Evolutionary conservation across 2,113 vertebrate genomes (phyloP).

Genomic region (Guaruba guarouba): DNA sequence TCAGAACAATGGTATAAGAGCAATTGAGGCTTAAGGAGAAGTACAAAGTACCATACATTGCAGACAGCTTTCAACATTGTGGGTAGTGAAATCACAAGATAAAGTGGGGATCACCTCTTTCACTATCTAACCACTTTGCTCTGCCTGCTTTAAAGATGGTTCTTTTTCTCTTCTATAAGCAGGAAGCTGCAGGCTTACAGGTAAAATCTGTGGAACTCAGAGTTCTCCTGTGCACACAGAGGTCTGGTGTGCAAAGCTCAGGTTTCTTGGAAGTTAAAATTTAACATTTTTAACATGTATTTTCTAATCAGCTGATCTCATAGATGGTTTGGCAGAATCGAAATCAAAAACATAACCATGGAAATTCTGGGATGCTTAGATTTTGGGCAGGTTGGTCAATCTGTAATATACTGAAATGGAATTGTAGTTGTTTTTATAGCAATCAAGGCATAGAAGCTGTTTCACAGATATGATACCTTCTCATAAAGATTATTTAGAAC

Average conservation of each 20-base stretch:
- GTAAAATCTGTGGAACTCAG: not conserved
- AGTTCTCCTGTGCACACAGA: not conserved
- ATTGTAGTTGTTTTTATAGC: not conserved
- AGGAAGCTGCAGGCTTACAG: not conserved
- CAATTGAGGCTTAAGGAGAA: constrained; percentile 34
- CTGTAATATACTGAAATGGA: not conserved
- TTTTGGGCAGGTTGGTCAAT: not conserved
- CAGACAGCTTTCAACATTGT: constrained; percentile 19
- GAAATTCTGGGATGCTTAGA: not conserved
- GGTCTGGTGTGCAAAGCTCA: not conserved
- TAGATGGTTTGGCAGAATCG: not conserved
- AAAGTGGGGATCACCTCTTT: constrained; percentile 17
- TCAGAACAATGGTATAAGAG: constrained; percentile 47
- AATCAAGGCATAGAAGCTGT: not conserved
- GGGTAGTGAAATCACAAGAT: constrained; percentile 33
- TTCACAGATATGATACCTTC: not conserved
- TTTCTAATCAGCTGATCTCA: not conserved
- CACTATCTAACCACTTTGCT: not conserved
- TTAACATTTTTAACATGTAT: not conserved
- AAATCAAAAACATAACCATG: not conserved
- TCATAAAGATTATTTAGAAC: not conserved
- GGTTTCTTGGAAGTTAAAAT: not conserved
- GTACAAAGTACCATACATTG: constrained; percentile 7
- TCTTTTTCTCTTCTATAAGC: not conserved
- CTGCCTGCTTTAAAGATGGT: not conserved